Base-by-base conservation (phyloP, 1,140 invertebrate genomes). In the Anadara kagoshimensis region DNA sequence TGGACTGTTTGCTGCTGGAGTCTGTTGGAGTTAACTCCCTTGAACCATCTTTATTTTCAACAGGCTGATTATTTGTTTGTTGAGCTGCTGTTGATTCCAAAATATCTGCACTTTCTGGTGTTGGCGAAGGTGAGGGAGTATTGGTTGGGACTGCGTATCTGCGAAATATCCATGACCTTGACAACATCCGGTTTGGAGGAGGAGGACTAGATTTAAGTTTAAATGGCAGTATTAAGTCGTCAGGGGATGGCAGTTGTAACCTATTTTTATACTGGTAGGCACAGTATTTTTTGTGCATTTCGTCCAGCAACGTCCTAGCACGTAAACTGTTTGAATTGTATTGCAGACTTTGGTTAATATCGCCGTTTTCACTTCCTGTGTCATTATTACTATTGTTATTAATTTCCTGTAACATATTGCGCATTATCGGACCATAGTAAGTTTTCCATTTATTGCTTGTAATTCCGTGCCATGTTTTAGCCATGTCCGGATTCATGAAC, bases 271-370 rank as follows among this genome's bases (percentile, higher is more conserved):
- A 81, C 47, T 81, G 79, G 54, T 81, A 78, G 24, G 79, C 71
- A 78, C 79, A 81, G 22, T 78, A 78, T 47, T 81, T 81, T 54
- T 78, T 81, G 61, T 81, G 79, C 79, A 81, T 81, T 64, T 76
- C 58, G 65, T 81, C 79, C 41, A 81, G 51, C 10, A 81, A 53
- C 49, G 66, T 69, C 53, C 69, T 71, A 47, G 68, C 49, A 22
- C 74, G 79, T 16, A 78, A 41, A 8, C 72, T 81, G 56, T 62
- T 68, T 7, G 66, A 78, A 14, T 69, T 67, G 14, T 49, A 22
- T 29, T 80, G 67, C 12, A 66, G 47, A 53, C 68, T 63, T 36
- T 71, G 29, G 24, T 71, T 61, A 45, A 20, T 54, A 51, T 59
- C 53, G 43, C 41, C 20, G 1, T 51, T 56, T 16, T 54, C 57